Evolutionary conservation across 2,888 invertebrate species (phyloP), one percentile per base, ranked within the genome.

Genomic region (Nephrotoma appendiculata): DNA sequence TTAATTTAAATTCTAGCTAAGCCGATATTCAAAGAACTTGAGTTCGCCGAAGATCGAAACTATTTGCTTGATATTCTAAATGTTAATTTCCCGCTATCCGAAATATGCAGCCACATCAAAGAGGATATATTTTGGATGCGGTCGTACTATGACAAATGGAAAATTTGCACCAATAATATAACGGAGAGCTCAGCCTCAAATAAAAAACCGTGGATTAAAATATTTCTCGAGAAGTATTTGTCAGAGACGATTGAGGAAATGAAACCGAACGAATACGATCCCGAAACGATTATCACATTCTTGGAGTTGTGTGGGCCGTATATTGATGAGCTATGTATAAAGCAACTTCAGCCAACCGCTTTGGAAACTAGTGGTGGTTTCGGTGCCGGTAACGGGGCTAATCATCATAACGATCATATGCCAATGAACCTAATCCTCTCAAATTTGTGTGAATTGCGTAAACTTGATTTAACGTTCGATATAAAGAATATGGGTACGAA

Each of bases 151-250:
- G 89, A 90, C 86, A 90, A 91, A 84, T 92, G 91, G 92, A 87
- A 86, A 86, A 89, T 86, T 88, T 45, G 52, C 89, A 41, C 89
- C 89, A 5, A 83, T 88, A 43, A 84, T 11, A 42, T 84, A 43
- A 84, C 84, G 43, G 41, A 9, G 43, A 41, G 19, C 15, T 42
- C 15, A 2, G 12, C 31, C 0, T 88, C 88, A 45, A 45, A 45
- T 19, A 87, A 86, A 41, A 87, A 86, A 11, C 88, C 88, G 86
- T 92, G 92, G 92, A 91, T 92, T 89, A 90, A 90, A 89, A 89
- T 90, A 87, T 92, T 91, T 89, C 91, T 92, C 91, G 91, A 92
- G 88, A 90, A 91, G 88, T 91, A 91, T 90, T 89, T 92, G 88
- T 90, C 91, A 88, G 91, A 91, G 89, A 91, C 90, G 88, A 89